phyloP scores from a whole-genome alignment of 2,113 vertebrate species.

The Rattus norvegicus region GRCr8 NC_086019.1:128788001-128788500 shows the following conservation, averaged over 20 bases:
- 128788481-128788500: not conserved
- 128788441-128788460: not conserved
- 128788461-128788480: no score
- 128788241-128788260: not conserved
- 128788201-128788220: not conserved
- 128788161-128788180: not conserved
- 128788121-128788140: rapidly evolving
- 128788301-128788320: not conserved
- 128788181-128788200: not conserved
- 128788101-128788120: rapidly evolving
- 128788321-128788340: not conserved
- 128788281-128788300: not conserved
- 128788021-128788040: not conserved
- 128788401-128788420: not conserved
- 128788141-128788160: not conserved
- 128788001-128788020: not conserved
- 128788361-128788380: not conserved
- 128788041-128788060: not conserved
- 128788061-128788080: rapidly evolving
- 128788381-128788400: not conserved
- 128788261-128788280: not conserved
- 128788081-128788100: not conserved
- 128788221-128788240: not conserved
- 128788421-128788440: not conserved
- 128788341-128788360: not conserved